phyloP scores from a whole-genome alignment of 2,113 vertebrate genomes.

The Lepus timidus region DNA sequence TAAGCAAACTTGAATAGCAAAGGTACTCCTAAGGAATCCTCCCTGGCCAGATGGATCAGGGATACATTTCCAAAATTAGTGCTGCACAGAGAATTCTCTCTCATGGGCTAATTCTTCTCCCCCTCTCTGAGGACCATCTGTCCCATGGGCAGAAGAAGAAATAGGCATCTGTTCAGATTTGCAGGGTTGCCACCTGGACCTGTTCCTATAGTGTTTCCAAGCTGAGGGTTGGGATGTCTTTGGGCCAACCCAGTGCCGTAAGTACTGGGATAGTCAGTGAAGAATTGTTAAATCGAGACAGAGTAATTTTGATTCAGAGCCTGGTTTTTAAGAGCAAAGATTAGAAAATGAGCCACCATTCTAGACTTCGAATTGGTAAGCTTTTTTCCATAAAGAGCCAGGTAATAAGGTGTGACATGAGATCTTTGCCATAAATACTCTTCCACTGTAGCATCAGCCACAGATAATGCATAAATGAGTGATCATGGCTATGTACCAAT shows the following conservation, averaged over 20 bases:
- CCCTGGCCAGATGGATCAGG: constrained; percentile 79
- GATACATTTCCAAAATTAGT: constrained; percentile 81
- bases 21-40: constrained; percentile 83
- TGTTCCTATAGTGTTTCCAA: constrained; percentile 73
- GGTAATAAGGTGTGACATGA: not conserved
- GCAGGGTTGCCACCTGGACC: constrained; percentile 80
- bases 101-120: constrained; percentile 78
- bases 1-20: constrained; percentile 61
- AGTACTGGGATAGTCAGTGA: constrained; percentile 15
- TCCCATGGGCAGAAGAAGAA: constrained; percentile 81
- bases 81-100: constrained; percentile 80
- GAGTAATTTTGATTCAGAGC: constrained; percentile 55
- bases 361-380: not conserved
- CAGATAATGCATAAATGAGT: not conserved
- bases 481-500: not conserved
- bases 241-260: constrained; percentile 58
- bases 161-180: constrained; percentile 80
- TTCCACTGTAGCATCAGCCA: not conserved
- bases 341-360: not conserved
- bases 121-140: constrained; percentile 83
- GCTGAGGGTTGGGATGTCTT: constrained; percentile 67
- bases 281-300: constrained; percentile 3
- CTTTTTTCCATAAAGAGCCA: not conserved
- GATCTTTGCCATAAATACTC: not conserved
- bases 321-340: constrained; percentile 2